Conservation (phyloP, 2,113 vertebrate genomes). For the Eublepharis macularius region DNA sequence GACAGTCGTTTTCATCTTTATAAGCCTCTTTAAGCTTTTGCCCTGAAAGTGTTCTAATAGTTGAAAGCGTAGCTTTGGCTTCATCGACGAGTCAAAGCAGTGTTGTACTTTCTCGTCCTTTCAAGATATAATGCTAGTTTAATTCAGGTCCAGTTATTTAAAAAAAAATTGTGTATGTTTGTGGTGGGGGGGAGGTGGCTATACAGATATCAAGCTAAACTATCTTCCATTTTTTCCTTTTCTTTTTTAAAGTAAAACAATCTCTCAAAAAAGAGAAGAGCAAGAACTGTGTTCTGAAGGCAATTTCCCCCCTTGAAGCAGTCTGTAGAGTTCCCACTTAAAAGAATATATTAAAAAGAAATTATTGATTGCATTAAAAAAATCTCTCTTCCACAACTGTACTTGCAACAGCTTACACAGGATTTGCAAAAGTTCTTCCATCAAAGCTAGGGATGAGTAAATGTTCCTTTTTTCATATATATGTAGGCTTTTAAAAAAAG, state of each 20-base stretch:
- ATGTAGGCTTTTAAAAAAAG: no score
- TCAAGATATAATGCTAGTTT: conserved; percentile 53
- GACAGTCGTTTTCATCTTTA: conserved; percentile 53
- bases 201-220: conserved; percentile 37
- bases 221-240: conserved; percentile 7
- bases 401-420: no score
- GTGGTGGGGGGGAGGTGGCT: background rate
- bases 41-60: conserved; percentile 51
- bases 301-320: background rate
- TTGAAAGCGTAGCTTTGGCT: conserved; percentile 50
- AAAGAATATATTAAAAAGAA: background rate
- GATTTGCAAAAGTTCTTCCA: no score
- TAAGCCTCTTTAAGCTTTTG: conserved; percentile 55
- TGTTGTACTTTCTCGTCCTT: conserved; percentile 40
- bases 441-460: no score
- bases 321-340: background rate
- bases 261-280: background rate
- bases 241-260: background rate
- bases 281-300: conserved; percentile 21
- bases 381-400: no score
- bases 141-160: conserved; percentile 44
- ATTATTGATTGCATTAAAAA: no score
- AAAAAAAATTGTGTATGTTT: conserved; percentile 29
- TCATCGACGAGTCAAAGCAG: conserved; percentile 47
- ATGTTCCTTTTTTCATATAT: no score